These are phyloP conservation scores for Dermochelys coriacea DNA, from an alignment of 2,797 vertebrate species.

Conservation along the genomic window DNA sequence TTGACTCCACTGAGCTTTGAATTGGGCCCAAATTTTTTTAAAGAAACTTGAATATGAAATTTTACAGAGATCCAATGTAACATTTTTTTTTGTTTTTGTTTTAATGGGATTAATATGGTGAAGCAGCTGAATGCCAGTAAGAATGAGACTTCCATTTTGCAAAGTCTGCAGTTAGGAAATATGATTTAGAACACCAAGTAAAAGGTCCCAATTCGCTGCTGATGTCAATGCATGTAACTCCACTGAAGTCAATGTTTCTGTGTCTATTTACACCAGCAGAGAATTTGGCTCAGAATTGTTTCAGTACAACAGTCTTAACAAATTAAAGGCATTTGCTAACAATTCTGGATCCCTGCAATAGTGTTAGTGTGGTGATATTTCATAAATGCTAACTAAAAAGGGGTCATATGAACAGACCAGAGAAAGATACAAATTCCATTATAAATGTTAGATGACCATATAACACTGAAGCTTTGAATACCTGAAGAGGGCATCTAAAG, in stretches of 20 bases:
- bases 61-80: background rate
- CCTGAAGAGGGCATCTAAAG: background rate
- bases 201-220: background rate
- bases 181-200: background rate
- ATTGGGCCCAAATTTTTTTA: background rate
- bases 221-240: background rate
- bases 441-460: slow-evolving; percentile 22
- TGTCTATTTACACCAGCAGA: background rate
- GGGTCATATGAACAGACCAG: background rate
- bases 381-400: background rate
- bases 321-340: background rate
- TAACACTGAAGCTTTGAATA: background rate
- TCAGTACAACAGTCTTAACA: background rate
- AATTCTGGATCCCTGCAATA: background rate
- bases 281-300: background rate
- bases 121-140: background rate
- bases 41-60: background rate
- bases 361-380: background rate
- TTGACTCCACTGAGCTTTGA: background rate
- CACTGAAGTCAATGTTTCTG: background rate
- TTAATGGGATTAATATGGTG: background rate
- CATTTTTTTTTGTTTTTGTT: background rate
- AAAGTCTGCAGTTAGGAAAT: background rate
- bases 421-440: background rate
- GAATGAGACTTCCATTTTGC: background rate